Evolutionary conservation across 2,797 vertebrate genomes (phyloP).

Genomic region (Ara ararauna): DNA sequence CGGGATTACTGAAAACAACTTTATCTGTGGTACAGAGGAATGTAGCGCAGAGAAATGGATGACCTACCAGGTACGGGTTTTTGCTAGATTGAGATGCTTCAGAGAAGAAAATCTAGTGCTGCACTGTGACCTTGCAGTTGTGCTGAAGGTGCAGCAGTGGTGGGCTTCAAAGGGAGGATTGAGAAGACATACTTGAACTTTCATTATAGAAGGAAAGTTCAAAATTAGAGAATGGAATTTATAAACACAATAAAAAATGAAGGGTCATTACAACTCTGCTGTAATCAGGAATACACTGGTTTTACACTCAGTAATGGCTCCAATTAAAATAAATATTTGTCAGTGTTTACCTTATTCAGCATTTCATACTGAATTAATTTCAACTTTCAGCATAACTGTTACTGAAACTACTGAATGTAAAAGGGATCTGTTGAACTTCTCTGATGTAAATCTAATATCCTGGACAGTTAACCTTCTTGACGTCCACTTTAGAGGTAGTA

Average conservation of each 20-base stretch:
- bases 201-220: background rate
- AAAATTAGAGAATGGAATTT: conserved; percentile 25
- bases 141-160: background rate
- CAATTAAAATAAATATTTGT: background rate
- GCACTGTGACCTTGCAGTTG: background rate
- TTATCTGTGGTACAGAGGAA: conserved; percentile 27
- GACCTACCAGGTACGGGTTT: background rate
- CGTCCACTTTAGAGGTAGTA: background rate
- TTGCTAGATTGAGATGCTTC: background rate
- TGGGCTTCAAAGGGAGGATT: conserved; percentile 22
- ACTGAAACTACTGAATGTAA: background rate
- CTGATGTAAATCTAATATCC: background rate
- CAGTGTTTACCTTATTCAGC: background rate
- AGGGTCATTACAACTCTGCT: background rate
- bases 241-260: conserved; percentile 36
- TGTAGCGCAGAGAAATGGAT: background rate
- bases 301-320: background rate
- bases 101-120: background rate
- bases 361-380: background rate
- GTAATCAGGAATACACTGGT: background rate
- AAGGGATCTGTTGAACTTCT: background rate
- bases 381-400: background rate
- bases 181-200: conserved; percentile 15
- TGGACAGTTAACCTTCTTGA: background rate
- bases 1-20: conserved; percentile 25